Conservation (phyloP, 1,140 invertebrate species). For the Zaprionus kolodkinae region DNA sequence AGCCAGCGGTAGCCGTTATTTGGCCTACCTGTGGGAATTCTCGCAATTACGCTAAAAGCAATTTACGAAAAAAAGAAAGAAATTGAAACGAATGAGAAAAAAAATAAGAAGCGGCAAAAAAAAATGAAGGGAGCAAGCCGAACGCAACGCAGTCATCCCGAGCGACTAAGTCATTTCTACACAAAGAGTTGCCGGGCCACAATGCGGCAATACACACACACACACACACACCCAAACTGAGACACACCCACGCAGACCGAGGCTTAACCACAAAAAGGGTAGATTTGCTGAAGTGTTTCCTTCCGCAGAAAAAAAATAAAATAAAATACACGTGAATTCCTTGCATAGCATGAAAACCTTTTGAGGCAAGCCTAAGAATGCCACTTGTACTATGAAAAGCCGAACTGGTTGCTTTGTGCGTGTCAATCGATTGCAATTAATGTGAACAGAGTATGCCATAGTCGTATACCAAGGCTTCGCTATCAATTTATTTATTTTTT, state of each 20-base stretch:
- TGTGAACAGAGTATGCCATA: constrained; percentile 6
- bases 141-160: constrained; percentile 19
- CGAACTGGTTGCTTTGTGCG: neutral
- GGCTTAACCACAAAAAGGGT: constrained; percentile 34
- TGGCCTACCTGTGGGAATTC: constrained; percentile 68
- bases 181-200: constrained; percentile 37
- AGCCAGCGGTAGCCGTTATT: constrained; percentile 34
- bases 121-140: constrained; percentile 24
- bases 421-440: neutral
- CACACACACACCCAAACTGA: neutral
- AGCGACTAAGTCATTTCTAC: constrained; percentile 45
- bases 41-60: constrained; percentile 81
- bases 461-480: constrained; percentile 2
- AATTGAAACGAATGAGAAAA: constrained; percentile 15
- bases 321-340: neutral
- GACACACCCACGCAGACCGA: constrained; percentile 8
- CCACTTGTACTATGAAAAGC: neutral
- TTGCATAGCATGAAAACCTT: neutral
- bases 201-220: constrained; percentile 11
- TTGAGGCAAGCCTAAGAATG: neutral
- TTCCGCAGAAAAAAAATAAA: neutral
- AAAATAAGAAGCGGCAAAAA: constrained; percentile 7
- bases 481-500: neutral
- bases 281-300: constrained; percentile 14
- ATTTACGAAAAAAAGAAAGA: constrained; percentile 53